Conservation (phyloP, 1,140 invertebrate species). For the Nephotettix cincticeps region DNA sequence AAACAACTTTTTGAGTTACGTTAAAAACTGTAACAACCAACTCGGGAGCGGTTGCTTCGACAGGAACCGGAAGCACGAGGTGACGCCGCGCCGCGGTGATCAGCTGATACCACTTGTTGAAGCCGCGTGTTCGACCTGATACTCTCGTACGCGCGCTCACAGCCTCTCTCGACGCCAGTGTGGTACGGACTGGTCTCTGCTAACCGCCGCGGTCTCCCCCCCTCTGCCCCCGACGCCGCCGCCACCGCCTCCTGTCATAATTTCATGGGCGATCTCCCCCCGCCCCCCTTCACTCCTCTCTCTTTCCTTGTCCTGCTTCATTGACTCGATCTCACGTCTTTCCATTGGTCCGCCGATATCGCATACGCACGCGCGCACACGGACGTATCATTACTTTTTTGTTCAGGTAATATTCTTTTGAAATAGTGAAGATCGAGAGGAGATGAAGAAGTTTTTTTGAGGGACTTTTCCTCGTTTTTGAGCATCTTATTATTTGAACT, state of each 20-base stretch:
- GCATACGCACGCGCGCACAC: conserved; percentile 25
- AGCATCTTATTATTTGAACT: too few relatives aligned
- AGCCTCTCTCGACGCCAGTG: conserved; percentile 51
- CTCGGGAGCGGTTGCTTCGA: too few relatives aligned
- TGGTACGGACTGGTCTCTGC: conserved; percentile 34
- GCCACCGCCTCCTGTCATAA: conserved; percentile 31
- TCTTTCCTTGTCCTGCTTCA: conserved; percentile 22
- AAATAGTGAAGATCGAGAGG: too few relatives aligned
- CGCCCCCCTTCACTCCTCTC: not conserved
- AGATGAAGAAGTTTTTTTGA: too few relatives aligned
- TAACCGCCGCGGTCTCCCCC: conserved; percentile 27
- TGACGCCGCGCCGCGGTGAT: not conserved
- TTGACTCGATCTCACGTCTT: conserved; percentile 20
- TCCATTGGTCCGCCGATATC: conserved; percentile 22
- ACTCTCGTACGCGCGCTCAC: conserved; percentile 51
- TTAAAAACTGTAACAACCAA: too few relatives aligned
- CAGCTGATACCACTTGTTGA: conserved; percentile 44
- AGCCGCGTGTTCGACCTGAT: conserved; percentile 45
- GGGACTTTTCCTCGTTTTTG: too few relatives aligned
- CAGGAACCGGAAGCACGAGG: not conserved
- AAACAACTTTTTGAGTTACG: not conserved
- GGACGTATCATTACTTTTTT: conserved; percentile 1
- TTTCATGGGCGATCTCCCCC: conserved; percentile 25
- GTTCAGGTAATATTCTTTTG: not conserved
- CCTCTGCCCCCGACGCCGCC: conserved; percentile 34